Conservation (phyloP, 1,140 invertebrate species). For the Drosophila lowei region DNA sequence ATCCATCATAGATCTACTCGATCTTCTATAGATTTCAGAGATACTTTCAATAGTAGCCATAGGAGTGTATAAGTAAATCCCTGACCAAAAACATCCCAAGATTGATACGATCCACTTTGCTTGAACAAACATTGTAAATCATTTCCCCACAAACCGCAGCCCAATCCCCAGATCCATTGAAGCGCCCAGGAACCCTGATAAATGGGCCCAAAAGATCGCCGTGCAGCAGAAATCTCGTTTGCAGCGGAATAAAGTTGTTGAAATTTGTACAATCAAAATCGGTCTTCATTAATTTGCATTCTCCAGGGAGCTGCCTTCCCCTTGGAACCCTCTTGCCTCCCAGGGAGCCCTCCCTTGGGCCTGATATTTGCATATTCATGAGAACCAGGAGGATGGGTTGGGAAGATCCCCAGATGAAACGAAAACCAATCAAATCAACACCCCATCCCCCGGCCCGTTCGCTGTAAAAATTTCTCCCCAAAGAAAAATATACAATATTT, state of each 20-base stretch:
- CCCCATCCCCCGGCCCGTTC: conserved; percentile 5
- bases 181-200: conserved; percentile 28
- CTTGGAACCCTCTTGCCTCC: background rate
- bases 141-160: conserved; percentile 9
- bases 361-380: conserved; percentile 54
- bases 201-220: conserved; percentile 29
- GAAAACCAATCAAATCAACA: conserved; percentile 74
- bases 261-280: conserved; percentile 72
- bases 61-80: background rate
- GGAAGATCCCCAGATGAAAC: conserved; percentile 1
- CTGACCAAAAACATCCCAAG: conserved; percentile 13
- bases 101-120: conserved; percentile 46
- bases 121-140: conserved; percentile 70
- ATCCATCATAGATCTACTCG: too few relatives aligned
- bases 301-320: conserved; percentile 1
- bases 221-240: conserved; percentile 5
- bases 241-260: conserved; percentile 69
- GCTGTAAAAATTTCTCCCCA: conserved; percentile 53
- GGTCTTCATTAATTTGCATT: conserved; percentile 73
- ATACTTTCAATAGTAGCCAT: too few relatives aligned
- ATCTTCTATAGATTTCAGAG: too few relatives aligned
- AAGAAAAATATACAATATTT: conserved; percentile 48
- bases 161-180: conserved; percentile 6
- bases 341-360: background rate
- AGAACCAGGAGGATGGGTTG: conserved; percentile 5